These are phyloP conservation scores for Ectobius pallidus DNA, from an alignment of 2,888 invertebrate genomes.

Conservation along the genomic window DNA sequence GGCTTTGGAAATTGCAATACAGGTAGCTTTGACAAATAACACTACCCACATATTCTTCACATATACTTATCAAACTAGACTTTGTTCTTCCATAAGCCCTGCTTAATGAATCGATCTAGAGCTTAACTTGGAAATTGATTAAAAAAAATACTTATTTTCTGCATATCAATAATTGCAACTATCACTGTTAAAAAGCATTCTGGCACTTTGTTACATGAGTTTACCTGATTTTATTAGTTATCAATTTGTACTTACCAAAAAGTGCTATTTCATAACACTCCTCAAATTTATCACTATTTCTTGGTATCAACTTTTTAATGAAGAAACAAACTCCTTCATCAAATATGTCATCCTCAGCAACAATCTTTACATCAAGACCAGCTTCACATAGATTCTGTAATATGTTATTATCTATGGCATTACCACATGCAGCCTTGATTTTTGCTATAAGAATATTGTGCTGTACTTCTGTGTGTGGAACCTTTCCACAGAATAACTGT, in stretches of 20 bases:
- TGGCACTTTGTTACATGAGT: too few species aligned
- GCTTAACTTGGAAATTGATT: too few species aligned
- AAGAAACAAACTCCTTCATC: constrained; percentile 17
- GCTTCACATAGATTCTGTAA: neutral
- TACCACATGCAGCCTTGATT: neutral
- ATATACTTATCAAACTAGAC: too few species aligned
- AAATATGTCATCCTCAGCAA: neutral
- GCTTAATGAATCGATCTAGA: too few species aligned
- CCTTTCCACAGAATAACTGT: constrained; percentile 31
- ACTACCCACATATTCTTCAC: too few species aligned
- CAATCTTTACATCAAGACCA: neutral
- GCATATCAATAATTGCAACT: too few species aligned
- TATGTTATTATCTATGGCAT: neutral
- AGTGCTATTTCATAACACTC: constrained; percentile 36
- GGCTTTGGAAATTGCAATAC: too few species aligned
- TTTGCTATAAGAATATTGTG: neutral
- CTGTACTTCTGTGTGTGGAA: neutral
- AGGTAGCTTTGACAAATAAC: too few species aligned
- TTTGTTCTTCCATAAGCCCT: too few species aligned
- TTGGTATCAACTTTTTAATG: constrained; percentile 40
- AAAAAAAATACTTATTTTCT: too few species aligned
- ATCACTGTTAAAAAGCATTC: too few species aligned
- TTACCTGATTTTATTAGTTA: too few species aligned
- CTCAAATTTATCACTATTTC: constrained; percentile 34
- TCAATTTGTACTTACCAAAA: constrained; percentile 49